Base-by-base conservation (phyloP, 2,113 vertebrate genomes). In the Urocolius indicus region DNA sequence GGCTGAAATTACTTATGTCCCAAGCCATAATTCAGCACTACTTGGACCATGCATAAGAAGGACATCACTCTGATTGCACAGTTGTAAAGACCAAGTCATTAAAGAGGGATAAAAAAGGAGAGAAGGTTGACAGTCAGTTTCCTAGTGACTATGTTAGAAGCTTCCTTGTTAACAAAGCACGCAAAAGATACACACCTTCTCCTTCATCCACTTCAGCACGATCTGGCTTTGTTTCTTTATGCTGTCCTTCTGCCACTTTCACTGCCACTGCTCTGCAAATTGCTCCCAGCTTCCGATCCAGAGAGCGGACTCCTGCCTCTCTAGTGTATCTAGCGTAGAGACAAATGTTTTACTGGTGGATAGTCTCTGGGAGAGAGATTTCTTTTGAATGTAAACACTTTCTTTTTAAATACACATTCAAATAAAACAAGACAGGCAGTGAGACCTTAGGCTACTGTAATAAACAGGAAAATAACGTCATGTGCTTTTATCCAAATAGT, bases 221-320 rank as follows among this genome's bases (percentile, higher is more conserved):
- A 14, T 97, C 98, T 82, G 97, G 67, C 91, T 98, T 98, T 45
- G 98, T 62, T 48, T 98, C 97, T 84, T 98, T 98, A 85, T 98
- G 98, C 49, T 98, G 99, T 58, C 98, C 98, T 95, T 99, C 99
- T 3, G 99, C 99, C 17, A 99, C 99, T 85, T 99, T 99, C 54
- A 99, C 99, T 5, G 99, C 99, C 87, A 99, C 99, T 0, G 99
- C 99, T 49, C 99, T 98, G 97, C 99, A 99, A 79, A 99, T 98
- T 13, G 99, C 99, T 36, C 99, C 99, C 16, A 99, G 97, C 96
- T 99, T 99, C 88, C 99, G 98, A 84, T 99, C 99, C 81, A 99
- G 98, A 18, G 99, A 99, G n/a, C 99, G 99, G 26, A 99, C 99
- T 3, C 99, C 99, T 0, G 99, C 99, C 96, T 99, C 99, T 17